A percentile compares a stretch with the other conserved stretches of the same genome.
Conservation (phyloP, 2,797 vertebrate genomes). For the Helarctos malayanus region DNA sequence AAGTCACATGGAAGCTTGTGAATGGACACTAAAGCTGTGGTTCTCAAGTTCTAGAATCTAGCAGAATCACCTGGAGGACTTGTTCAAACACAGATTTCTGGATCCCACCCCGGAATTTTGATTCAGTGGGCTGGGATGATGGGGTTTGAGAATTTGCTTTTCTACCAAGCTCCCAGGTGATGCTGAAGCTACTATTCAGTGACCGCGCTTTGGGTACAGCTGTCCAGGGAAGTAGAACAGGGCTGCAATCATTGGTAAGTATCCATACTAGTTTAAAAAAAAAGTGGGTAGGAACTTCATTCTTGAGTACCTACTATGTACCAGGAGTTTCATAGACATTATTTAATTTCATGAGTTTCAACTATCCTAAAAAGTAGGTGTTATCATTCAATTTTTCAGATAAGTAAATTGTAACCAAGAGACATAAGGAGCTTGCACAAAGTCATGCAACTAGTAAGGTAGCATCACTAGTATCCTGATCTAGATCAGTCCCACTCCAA, state of each 20-base stretch:
- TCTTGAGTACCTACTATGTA: neutral
- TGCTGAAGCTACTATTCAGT: neutral
- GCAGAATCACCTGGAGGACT: neutral
- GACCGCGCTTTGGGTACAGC: neutral
- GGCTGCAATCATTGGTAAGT: neutral
- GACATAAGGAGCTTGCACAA: neutral
- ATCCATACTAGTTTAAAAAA: neutral
- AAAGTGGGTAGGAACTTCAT: neutral
- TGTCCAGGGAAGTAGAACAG: neutral
- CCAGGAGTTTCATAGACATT: neutral
- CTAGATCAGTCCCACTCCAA: neutral
- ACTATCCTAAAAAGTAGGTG: neutral
- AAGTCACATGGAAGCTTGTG: neutral
- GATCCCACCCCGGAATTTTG: neutral
- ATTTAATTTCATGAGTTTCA: conserved; percentile 28
- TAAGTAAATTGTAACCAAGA: neutral
- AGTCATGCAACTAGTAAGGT: neutral
- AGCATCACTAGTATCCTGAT: neutral
- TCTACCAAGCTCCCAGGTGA: neutral
- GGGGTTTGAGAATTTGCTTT: neutral
- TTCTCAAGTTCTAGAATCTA: neutral
- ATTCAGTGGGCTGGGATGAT: neutral
- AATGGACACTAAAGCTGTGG: neutral
- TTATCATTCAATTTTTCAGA: neutral
- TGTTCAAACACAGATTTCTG: neutral